Evolutionary conservation across 2,113 vertebrate genomes (phyloP).

Genomic region (Perca fluviatilis): DNA sequence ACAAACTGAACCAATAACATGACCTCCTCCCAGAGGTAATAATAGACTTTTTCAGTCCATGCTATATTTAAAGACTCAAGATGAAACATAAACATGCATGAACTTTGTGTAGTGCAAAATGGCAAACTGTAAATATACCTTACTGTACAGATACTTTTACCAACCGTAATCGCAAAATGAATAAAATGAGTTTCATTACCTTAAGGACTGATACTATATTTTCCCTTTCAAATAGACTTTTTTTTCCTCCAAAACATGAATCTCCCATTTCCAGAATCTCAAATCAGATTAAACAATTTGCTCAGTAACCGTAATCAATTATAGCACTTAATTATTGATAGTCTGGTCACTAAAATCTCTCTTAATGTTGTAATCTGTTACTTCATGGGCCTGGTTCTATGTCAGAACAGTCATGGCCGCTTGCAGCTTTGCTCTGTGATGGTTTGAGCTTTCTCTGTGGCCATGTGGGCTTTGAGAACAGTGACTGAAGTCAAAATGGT

Average conservation of each 20-base stretch:
- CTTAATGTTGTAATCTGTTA: background rate
- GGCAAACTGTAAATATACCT: no score
- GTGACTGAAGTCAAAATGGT: constrained; percentile 67
- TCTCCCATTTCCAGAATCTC: background rate
- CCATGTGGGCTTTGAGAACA: constrained; percentile 41
- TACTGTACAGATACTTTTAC: no score
- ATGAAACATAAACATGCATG: background rate
- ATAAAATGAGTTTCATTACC: no score
- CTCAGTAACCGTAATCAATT: background rate
- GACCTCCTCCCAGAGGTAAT: no score
- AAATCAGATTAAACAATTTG: background rate
- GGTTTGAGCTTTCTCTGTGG: constrained; percentile 15
- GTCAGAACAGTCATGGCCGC: background rate
- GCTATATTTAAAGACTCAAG: background rate
- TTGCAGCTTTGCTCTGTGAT: background rate
- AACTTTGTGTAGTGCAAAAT: no score
- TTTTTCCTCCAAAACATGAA: background rate
- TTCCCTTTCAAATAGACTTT: no score
- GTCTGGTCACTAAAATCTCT: no score
- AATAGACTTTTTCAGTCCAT: background rate
- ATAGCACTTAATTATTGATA: background rate
- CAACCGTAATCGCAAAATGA: no score
- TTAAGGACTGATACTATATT: no score
- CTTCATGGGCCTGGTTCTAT: background rate
- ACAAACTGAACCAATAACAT: no score